Base-by-base conservation (phyloP, 1,140 invertebrate genomes). In the Leptinotarsa undecemlineata region DNA sequence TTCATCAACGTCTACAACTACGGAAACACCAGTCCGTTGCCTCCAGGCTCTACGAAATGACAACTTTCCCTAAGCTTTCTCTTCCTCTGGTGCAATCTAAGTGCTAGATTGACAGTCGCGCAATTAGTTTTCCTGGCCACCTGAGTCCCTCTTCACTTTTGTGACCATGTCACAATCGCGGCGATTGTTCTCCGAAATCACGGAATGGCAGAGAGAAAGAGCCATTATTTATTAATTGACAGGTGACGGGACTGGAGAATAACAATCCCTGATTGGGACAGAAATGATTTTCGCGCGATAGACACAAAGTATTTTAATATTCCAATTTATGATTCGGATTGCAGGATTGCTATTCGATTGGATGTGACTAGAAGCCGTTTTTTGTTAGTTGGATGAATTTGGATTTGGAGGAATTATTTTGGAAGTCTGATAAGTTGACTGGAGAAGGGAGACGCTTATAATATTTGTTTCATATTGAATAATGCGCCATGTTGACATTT, bases 61-160 rank as follows among this genome's bases (percentile, higher is more conserved):
- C 66, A 68, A n/a, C 23, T 68, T 19, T 19, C 33, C 33, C 23
- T 13, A 42, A 47, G 42, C 42, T 68, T 68, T 14, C 66, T 68
- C 23, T 68, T 15, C 5, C 66, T 68, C 33, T 33, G 23, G 23
- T 5, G 62, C 5, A 64, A 19, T 68, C 23, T 47, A 68, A 42
- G 66, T 47, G 66, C 19, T 42, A 68, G 33, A 42, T 68, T 68
- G 66, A 68, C 66, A 26, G 23, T 8, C 23, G n/a, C n/a, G 23
- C 23, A 68, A 42, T 68, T 42, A 68, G 66, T 68, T 48, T 47
- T 5, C 23, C 42, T 48, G 33, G 23, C 66, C 66, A 68, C 66
- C 66, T 68, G 66, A n/a, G 66, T 68, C 33, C 66, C 42, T n/a
- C 15, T 19, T 68, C 42, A 26, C 23, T 68, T 68, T 68, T 68